Percentiles rank a stretch among this genome's conserved stretches.
These are phyloP conservation scores for Eupithecia tripunctaria DNA, from an alignment of 2,888 invertebrate genomes.

Conservation along the genomic window DNA sequence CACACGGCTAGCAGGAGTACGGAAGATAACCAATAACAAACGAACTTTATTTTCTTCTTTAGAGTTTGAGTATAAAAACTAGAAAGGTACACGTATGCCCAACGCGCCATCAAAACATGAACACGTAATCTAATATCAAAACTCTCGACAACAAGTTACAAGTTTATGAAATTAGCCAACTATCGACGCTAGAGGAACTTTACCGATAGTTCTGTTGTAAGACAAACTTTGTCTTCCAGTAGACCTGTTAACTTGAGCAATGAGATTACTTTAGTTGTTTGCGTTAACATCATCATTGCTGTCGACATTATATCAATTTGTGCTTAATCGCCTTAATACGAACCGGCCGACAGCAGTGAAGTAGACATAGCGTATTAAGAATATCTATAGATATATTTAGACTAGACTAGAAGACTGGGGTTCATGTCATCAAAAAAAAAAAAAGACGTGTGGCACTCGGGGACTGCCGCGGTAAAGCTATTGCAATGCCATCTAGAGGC, in stretches of 20 bases:
- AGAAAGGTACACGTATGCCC: neutral
- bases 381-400: neutral
- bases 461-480: no score
- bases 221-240: conserved; percentile 19
- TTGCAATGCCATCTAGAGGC: no score
- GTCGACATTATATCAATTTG: neutral
- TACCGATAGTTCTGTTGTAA: conserved; percentile 20
- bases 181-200: conserved; percentile 23
- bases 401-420: no score
- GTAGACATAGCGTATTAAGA: neutral
- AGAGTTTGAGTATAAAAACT: neutral
- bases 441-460: no score
- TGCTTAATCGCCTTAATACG: no score
- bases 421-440: neutral
- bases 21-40: no score
- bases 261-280: conserved; percentile 8
- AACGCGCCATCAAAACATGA: neutral
- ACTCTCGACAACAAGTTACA: conserved; percentile 14
- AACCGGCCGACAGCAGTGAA: no score
- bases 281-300: neutral
- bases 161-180: conserved; percentile 29
- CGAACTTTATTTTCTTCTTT: neutral
- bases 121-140: conserved; percentile 17
- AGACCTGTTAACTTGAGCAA: neutral
- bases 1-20: no score